These are phyloP conservation scores for Halcyon malimbica DNA, from an alignment of 2,113 vertebrate species.

Conservation along the genomic window DNA sequence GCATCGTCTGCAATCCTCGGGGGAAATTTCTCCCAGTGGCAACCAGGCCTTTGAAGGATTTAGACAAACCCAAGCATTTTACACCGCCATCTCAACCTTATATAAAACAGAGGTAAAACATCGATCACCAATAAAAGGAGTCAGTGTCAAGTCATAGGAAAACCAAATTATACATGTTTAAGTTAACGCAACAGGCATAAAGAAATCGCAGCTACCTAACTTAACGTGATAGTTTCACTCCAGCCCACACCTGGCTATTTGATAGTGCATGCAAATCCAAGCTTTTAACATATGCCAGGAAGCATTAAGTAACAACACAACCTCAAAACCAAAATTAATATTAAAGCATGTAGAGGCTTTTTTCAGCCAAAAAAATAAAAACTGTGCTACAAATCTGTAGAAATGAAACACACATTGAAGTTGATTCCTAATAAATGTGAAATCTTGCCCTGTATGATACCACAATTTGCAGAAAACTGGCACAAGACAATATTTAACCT, in stretches of 20 bases:
- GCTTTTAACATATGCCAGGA: background rate
- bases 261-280: background rate
- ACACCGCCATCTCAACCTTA: background rate
- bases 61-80: background rate
- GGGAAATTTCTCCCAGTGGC: background rate
- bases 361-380: background rate
- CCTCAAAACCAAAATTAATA: background rate
- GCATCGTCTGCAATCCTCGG: background rate
- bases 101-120: background rate
- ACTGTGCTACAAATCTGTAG: background rate
- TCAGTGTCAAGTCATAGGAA: background rate
- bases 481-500: background rate
- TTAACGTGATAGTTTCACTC: background rate
- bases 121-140: background rate
- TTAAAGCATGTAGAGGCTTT: background rate
- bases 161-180: background rate
- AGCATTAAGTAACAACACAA: background rate
- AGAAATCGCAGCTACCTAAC: background rate
- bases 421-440: background rate
- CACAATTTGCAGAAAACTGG: background rate
- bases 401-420: background rate
- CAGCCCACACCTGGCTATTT: background rate
- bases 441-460: background rate
- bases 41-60: background rate
- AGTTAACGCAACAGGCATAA: background rate